A percentile compares a stretch with the other conserved stretches of the same genome.
Conservation (phyloP, 2,888 invertebrate genomes). For the Rosalia funebris region DNA sequence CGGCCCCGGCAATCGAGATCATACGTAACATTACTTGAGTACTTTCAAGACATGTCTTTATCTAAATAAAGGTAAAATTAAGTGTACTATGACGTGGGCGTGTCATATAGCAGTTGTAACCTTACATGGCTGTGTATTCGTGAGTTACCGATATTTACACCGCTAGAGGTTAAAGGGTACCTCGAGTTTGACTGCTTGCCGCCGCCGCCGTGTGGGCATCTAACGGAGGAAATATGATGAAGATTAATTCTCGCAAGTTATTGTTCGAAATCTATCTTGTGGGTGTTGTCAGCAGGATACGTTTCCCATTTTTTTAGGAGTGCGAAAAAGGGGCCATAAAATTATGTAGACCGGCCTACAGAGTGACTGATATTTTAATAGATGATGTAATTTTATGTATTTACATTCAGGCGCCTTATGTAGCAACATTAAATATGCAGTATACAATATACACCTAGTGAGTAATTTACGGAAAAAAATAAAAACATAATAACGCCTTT, state of each 20-base stretch:
- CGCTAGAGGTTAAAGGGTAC: constrained; percentile 42
- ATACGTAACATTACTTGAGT: constrained; percentile 8
- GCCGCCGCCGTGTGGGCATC: constrained; percentile 23
- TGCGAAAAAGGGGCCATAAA: no score
- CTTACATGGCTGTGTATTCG: constrained; percentile 39
- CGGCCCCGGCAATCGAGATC: constrained; percentile 3
- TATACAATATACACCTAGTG: no score
- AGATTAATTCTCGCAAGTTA: not conserved
- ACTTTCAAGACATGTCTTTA: constrained; percentile 9
- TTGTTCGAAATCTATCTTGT: not conserved
- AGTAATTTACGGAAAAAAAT: no score
- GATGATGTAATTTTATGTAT: no score
- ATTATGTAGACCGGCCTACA: no score
- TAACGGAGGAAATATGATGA: constrained; percentile 3
- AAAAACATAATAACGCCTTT: no score
- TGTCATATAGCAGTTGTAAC: constrained; percentile 33
- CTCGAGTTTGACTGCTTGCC: constrained; percentile 24
- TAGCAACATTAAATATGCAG: no score
- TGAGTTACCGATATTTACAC: constrained; percentile 35
- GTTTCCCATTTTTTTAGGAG: no score
- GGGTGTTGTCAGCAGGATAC: not conserved
- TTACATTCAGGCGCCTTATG: no score
- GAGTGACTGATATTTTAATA: no score
- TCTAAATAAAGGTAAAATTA: constrained; percentile 17
- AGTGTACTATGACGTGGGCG: constrained; percentile 32